phyloP scores from a whole-genome alignment of 2,888 invertebrate genomes.

The Eilema caniola region DNA sequence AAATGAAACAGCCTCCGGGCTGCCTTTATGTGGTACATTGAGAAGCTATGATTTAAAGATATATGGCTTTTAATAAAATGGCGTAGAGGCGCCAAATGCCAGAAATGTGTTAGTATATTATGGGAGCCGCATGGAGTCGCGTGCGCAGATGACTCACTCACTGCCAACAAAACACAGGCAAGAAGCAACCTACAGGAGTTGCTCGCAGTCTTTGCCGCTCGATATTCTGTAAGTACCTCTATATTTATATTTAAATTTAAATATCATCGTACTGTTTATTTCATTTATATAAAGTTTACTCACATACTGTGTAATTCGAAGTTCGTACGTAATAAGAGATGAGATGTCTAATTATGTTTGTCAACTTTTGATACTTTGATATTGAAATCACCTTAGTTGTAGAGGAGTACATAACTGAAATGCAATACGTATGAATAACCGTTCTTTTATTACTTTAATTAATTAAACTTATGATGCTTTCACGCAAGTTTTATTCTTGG shows the following conservation, averaged over 20 bases:
- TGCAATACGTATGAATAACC: neutral
- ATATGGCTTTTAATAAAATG: conserved; percentile 40
- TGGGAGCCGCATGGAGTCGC: conserved; percentile 81
- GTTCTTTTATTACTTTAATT: neutral
- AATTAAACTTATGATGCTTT: neutral
- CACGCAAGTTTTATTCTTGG: neutral
- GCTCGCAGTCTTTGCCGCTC: conserved; percentile 83
- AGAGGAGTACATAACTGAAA: no score
- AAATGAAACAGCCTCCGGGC: conserved; percentile 46
- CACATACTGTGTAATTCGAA: no score
- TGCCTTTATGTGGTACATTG: conserved; percentile 36
- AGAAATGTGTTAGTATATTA: conserved; percentile 58
- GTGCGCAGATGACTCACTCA: conserved; percentile 78
- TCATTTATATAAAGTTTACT: no score
- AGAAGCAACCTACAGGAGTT: conserved; percentile 80
- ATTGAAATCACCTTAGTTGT: no score
- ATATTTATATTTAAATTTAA: neutral
- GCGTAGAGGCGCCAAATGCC: conserved; percentile 33
- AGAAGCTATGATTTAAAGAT: conserved; percentile 57
- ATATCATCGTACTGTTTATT: neutral
- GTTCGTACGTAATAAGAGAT: no score
- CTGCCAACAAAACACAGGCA: conserved; percentile 73
- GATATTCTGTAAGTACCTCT: conserved; percentile 82
- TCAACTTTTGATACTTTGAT: no score
- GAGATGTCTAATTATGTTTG: no score